phyloP scores from a whole-genome alignment of 2,888 invertebrate species.

The Chymomyza caudatula region DNA sequence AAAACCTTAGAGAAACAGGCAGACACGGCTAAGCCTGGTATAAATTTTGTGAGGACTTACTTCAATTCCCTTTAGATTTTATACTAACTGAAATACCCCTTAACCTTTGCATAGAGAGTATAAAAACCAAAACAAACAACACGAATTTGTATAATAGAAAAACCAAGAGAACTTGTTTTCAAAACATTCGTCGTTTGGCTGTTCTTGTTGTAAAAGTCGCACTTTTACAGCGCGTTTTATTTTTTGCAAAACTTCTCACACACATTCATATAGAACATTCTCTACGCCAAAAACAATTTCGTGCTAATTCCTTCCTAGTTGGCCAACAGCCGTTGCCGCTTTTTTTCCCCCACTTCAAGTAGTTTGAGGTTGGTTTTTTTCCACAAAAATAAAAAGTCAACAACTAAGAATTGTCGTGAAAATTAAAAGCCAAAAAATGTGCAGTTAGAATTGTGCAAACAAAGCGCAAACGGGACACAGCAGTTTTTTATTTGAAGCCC shows the following conservation, averaged over 20 bases:
- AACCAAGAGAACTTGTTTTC: conserved; percentile 39
- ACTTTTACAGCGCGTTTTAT: conserved; percentile 26
- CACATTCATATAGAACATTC: conserved; percentile 30
- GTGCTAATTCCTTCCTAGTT: conserved; percentile 39
- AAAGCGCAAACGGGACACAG: neutral
- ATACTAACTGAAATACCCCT: neutral
- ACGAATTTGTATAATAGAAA: neutral
- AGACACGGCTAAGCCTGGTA: too few species aligned
- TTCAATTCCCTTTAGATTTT: too few species aligned
- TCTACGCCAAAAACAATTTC: conserved; percentile 15
- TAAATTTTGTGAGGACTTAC: too few species aligned
- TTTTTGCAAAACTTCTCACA: conserved; percentile 37
- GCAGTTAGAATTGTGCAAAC: conserved; percentile 39
- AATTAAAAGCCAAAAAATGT: conserved; percentile 31
- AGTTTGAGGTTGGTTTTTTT: conserved; percentile 10
- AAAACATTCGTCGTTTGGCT: conserved; percentile 28
- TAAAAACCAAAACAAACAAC: neutral
- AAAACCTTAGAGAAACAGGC: too few species aligned
- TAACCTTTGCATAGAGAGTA: neutral
- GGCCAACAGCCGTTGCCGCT: neutral
- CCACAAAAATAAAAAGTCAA: conserved; percentile 15
- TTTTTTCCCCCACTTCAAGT: conserved; percentile 19
- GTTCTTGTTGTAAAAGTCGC: conserved; percentile 18
- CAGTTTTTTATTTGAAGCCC: conserved; percentile 2
- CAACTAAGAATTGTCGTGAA: conserved; percentile 42